Conservation (phyloP, 2,888 invertebrate species). For the Beris morrisii region DNA sequence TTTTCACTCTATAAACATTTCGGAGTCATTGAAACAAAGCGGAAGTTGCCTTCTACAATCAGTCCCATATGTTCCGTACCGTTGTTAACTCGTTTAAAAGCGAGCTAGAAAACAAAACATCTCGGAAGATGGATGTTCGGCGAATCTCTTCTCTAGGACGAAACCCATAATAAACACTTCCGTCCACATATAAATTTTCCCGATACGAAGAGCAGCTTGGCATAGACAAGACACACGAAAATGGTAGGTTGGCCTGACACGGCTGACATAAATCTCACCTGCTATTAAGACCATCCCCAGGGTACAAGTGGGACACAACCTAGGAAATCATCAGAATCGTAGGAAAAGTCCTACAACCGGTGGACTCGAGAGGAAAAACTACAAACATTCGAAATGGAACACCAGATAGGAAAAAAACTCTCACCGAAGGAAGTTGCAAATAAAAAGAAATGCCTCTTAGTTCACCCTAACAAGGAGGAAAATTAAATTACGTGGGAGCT, state of each 20-base stretch:
- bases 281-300: slow-evolving; percentile 33
- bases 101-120: slow-evolving; percentile 2
- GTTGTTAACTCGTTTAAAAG: not conserved
- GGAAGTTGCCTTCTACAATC: not conserved
- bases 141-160: not conserved
- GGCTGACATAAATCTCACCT: slow-evolving; percentile 36
- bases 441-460: slow-evolving; percentile 17
- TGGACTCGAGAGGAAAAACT: slow-evolving; percentile 7
- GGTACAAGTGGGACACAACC: not conserved
- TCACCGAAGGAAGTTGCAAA: not conserved
- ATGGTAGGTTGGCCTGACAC: slow-evolving; percentile 20
- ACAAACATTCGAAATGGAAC: not conserved
- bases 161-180: slow-evolving; percentile 20
- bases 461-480: slow-evolving; percentile 30
- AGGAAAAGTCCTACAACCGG: not conserved
- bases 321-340: slow-evolving; percentile 8
- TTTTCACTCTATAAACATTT: slow-evolving; percentile 33
- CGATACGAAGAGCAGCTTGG: slow-evolving; percentile 5
- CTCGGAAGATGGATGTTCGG: slow-evolving; percentile 15
- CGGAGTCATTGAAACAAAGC: slow-evolving; percentile 1
- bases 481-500: slow-evolving; percentile 38
- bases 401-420: not conserved
- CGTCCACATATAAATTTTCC: slow-evolving; percentile 19
- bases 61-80: not conserved
- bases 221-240: slow-evolving; percentile 4